A percentile compares a stretch with the other conserved stretches of the same genome.
These are phyloP conservation scores for Rattus norvegicus DNA, from an alignment of 2,113 vertebrate species.

Conservation along the genomic window GRCr8 NC_086021.1:134993001-134993500, in stretches of 20 bases:
- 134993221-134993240: neutral
- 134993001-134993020: neutral
- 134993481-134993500: neutral
- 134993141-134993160: neutral
- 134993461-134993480: neutral
- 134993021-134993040: neutral
- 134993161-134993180: neutral
- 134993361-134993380: neutral
- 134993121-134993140: neutral
- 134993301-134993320: neutral
- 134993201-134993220: neutral
- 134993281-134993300: neutral
- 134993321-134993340: neutral
- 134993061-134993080: neutral
- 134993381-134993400: neutral
- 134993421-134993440: neutral
- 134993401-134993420: neutral
- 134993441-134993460: neutral
- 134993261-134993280: neutral
- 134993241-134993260: neutral
- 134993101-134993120: neutral
- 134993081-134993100: neutral
- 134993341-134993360: neutral
- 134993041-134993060: neutral
- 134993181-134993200: neutral